phyloP scores from a whole-genome alignment of 23 tunicate species.

The Styela clava region DNA sequence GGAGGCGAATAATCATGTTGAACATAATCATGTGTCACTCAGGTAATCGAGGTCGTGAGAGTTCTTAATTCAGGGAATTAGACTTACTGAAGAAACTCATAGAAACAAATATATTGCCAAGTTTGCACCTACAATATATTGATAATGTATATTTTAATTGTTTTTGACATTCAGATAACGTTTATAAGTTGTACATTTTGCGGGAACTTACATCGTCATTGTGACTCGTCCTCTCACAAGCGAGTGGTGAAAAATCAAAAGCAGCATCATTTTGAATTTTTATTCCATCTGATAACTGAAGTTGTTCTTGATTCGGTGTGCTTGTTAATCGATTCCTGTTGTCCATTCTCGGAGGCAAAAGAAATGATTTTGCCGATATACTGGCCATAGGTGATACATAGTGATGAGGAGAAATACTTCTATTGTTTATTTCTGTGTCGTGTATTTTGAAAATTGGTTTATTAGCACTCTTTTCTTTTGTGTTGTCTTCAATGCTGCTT shows the following conservation, averaged over 20 bases:
- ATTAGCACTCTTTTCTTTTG: neutral
- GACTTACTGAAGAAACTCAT: too few species aligned
- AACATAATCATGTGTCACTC: too few species aligned
- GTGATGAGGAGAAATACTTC: neutral
- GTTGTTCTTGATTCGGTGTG: constrained; percentile 8
- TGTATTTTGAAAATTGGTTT: neutral
- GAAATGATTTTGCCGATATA: neutral
- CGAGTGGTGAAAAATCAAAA: neutral
- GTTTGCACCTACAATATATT: too few species aligned
- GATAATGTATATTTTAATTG: too few species aligned
- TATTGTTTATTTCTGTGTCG: neutral
- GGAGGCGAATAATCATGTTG: too few species aligned
- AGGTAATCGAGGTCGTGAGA: too few species aligned
- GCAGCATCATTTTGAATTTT: neutral
- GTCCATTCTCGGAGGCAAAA: neutral
- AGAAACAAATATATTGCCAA: too few species aligned
- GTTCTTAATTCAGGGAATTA: too few species aligned
- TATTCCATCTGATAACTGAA: neutral
- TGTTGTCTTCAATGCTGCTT: neutral
- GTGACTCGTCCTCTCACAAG: neutral
- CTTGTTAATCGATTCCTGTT: constrained; percentile 2
- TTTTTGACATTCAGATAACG: too few species aligned
- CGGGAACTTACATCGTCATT: too few species aligned
- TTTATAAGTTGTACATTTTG: too few species aligned
- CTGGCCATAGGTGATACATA: neutral